These are phyloP conservation scores for Corapipo altera DNA, from an alignment of 2,113 vertebrate species.

Conservation along the genomic window DNA sequence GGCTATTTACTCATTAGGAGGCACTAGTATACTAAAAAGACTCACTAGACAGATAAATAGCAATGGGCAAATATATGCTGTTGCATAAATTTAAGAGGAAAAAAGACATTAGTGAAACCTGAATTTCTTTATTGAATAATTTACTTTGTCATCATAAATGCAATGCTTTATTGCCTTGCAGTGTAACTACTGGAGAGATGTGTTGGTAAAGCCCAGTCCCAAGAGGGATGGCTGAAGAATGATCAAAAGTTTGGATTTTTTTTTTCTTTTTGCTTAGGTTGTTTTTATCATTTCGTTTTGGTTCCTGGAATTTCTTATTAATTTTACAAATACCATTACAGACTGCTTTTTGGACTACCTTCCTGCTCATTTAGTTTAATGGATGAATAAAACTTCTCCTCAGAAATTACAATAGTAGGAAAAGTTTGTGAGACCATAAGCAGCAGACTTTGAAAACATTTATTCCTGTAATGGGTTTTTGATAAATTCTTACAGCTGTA, in stretches of 20 bases:
- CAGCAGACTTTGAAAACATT: neutral
- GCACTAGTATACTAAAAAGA: neutral
- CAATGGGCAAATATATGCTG: neutral
- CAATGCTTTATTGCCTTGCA: conserved; percentile 13
- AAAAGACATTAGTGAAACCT: conserved; percentile 30
- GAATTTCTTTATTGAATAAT: conserved; percentile 62
- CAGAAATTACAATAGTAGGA: neutral
- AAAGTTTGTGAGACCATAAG: neutral
- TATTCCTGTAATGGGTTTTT: neutral
- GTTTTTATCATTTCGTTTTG: neutral
- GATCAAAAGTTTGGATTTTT: conserved; percentile 54
- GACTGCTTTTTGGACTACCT: neutral
- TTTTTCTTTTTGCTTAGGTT: neutral
- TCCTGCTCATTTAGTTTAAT: conserved; percentile 13
- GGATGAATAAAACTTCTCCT: neutral
- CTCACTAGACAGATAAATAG: neutral
- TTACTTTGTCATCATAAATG: conserved; percentile 58
- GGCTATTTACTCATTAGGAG: conserved; percentile 1
- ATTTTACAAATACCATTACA: neutral
- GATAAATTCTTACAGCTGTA: neutral
- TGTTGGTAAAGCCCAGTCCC: conserved; percentile 18
- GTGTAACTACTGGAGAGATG: conserved; percentile 5
- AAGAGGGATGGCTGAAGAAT: conserved; percentile 4
- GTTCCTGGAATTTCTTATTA: conserved; percentile 12
- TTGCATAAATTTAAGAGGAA: conserved; percentile 29